Base-by-base conservation (phyloP, 2,888 invertebrate species). In the Tenthredo amoena region DNA sequence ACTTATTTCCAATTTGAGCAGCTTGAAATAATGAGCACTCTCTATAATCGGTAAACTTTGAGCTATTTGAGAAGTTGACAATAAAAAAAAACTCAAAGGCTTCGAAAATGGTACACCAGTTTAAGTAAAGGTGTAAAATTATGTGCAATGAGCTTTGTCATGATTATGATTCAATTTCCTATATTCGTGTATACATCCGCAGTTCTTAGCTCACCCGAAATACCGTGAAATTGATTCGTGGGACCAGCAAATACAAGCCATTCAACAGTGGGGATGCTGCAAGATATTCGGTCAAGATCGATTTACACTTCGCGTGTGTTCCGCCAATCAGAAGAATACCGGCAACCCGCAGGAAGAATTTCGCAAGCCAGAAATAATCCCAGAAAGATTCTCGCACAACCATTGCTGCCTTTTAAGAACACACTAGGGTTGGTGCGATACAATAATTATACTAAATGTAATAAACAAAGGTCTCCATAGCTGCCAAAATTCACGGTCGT, bases 121-220 rank as follows among this genome's bases (percentile, higher is more conserved):
- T n/a, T n/a, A n/a, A n/a, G n/a, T n/a, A n/a, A n/a, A n/a, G n/a
- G n/a, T n/a, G n/a, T n/a, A n/a, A n/a, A n/a, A n/a, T n/a, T n/a
- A n/a, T n/a, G n/a, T n/a, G n/a, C n/a, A n/a, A n/a, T n/a, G n/a
- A n/a, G n/a, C n/a, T n/a, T n/a, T n/a, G n/a, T n/a, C n/a, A n/a
- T n/a, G n/a, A n/a, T n/a, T n/a, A n/a, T n/a, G n/a, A n/a, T n/a
- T n/a, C n/a, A n/a, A n/a, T n/a, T n/a, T n/a, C n/a, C n/a, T n/a
- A n/a, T n/a, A n/a, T n/a, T n/a, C n/a, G n/a, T n/a, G n/a, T n/a
- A n/a, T n/a, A n/a, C n/a, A n/a, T n/a, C n/a, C n/a, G n/a, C n/a
- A n/a, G n/a, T n/a, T n/a, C n/a, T n/a, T n/a, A 10, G 10, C 72
- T 74, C 26, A 74, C 72, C 43, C n/a, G n/a, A 74, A 43, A 74